Base-by-base conservation (phyloP, 2,797 vertebrate species). In the Bufotes viridis region DNA sequence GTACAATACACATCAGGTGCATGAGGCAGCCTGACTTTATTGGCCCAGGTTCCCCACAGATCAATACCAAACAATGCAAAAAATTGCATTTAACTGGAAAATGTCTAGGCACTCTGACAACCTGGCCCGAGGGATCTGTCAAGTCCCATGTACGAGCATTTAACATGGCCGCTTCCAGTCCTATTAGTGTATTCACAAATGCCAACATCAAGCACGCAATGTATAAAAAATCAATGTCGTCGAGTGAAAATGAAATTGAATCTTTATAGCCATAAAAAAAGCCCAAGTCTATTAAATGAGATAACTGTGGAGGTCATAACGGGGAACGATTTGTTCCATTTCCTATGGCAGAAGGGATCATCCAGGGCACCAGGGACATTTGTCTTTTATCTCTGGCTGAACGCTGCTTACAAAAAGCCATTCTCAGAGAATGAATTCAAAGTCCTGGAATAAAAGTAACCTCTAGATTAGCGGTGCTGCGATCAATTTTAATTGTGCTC, bases 401-500 rank as follows among this genome's bases (percentile, higher is more conserved):
- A 79, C n/a, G 76, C 49, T 20, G 12, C 87, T 84, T 57, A 84
- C 29, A 79, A 70, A 84, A 69, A 55, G 49, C 29, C 82, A 61
- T 74, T 75, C n/a, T 74, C 42, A 79, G 24, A 80, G 55, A 85
- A 80, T 85, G 72, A 72, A 82, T 83, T 82, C 58, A 42, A 34
- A 78, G 81, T 17, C 81, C 83, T 72, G 60, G 70, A 87, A 87
- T 83, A 87, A 83, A 87, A 87, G 86, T 76, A 87, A 83, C 86
- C 86, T 78, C 86, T 82, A 83, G 70, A 87, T 83, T 78, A 83
- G 70, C 42, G 81, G 11, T 18, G 72, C 80, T 26, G 81, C 72
- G 81, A 87, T 87, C 86, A 87, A 87, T 87, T 87, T 87, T 82
- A 87, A 87, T 87, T 87, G 86, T 83, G 86, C 81, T 87, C 60